phyloP scores from a whole-genome alignment of 1,140 invertebrate species.

The Procambarus clarkii region DNA sequence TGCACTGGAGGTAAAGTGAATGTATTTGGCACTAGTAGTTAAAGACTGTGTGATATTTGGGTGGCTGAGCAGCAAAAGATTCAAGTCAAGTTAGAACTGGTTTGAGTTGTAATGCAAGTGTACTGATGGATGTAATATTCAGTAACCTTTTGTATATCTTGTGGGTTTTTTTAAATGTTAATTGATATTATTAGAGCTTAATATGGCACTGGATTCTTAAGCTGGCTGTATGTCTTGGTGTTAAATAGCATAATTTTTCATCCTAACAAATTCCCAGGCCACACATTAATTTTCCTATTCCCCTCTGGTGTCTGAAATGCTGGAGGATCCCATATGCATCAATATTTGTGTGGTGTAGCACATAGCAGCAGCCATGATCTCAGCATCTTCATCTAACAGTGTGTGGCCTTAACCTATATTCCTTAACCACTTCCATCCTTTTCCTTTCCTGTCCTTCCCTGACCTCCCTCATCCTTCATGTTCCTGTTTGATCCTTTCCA shows the following conservation, averaged over 20 bases:
- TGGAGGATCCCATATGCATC: neutral
- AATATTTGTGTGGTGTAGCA: neutral
- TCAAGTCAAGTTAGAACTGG: too few species aligned
- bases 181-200: neutral
- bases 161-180: too few species aligned
- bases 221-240: neutral
- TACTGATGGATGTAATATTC: neutral
- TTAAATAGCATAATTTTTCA: neutral
- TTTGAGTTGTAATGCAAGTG: too few species aligned
- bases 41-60: too few species aligned
- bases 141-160: too few species aligned
- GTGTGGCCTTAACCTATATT: neutral
- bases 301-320: neutral
- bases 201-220: neutral
- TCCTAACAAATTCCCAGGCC: neutral
- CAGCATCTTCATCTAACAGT: slow-evolving; percentile 3
- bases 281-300: neutral
- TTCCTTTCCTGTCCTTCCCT: neutral
- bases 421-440: neutral
- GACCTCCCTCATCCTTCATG: too few species aligned
- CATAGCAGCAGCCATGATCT: neutral
- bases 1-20: too few species aligned
- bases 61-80: too few species aligned
- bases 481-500: neutral
- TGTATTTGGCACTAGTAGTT: too few species aligned